Evolutionary conservation across 2,888 invertebrate genomes (phyloP).

Genomic region (Nemapogon koenigi): DNA sequence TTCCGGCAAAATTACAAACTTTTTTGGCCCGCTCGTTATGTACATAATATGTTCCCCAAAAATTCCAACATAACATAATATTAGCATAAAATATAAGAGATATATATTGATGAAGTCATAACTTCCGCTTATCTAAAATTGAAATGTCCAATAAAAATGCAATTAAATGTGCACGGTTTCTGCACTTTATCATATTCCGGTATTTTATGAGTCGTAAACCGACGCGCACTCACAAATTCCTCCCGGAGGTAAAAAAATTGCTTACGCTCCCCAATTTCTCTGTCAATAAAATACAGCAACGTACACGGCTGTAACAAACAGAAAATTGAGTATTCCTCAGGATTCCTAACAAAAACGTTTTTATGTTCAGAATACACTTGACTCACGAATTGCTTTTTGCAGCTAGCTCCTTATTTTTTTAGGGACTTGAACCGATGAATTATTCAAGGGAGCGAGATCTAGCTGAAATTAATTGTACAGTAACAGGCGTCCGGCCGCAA

Average conservation of each 20-base stretch:
- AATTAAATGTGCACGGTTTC: neutral
- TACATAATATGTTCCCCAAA: too few species aligned
- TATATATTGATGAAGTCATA: too few species aligned
- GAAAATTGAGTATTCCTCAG: too few species aligned
- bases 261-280: conserved; percentile 6
- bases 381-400: conserved; percentile 3
- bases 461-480: conserved; percentile 41
- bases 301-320: too few species aligned
- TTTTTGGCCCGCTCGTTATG: too few species aligned
- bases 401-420: conserved; percentile 13
- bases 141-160: neutral
- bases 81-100: too few species aligned
- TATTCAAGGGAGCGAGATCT: conserved; percentile 29
- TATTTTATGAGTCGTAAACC: conserved; percentile 5
- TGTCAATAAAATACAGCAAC: conserved; percentile 5
- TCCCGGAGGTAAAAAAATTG: neutral
- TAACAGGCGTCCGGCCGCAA: conserved; percentile 33
- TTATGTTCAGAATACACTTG: too few species aligned
- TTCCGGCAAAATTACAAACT: too few species aligned
- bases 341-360: too few species aligned
- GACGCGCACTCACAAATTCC: neutral
- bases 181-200: conserved; percentile 3
- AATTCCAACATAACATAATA: too few species aligned
- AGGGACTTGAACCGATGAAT: conserved; percentile 22
- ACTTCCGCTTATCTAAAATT: too few species aligned